Evolutionary conservation across 2,797 vertebrate genomes (phyloP), one percentile per base, ranked within the genome.

Genomic region (Cetoscarus ocellatus): DNA sequence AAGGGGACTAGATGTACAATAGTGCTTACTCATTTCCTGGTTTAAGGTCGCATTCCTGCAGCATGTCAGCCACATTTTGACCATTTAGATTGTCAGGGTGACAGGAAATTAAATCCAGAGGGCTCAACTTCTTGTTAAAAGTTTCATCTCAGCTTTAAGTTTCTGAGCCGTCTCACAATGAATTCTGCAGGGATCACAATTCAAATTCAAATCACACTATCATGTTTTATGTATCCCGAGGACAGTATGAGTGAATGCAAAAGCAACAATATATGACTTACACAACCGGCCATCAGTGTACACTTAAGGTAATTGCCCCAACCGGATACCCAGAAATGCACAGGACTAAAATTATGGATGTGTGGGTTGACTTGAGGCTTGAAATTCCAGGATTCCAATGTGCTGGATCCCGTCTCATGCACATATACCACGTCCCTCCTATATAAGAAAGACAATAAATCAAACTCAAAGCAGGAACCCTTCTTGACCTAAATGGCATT

Each of bases 401-500:
- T 58, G 67, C 80, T 85, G 84, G 81, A 90, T 86, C 79, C 67
- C 48, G 45, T 90, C 86, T 86, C 81, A 54, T 61, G 42, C 85
- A 88, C 86, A 79, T 70, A 79, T 56, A 69, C 47, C 35, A 71
- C 5, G 65, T 84, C 72, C 56, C 70, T 85, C 65, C 66, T 69
- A 67, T 79, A 86, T 83, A 67, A 88, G 61, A 65, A 70, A 80
- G 76, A 85, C 75, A 83, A 90, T 90, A 88, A 92, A 90, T 92
- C 85, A 89, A 81, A 86, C 0, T 17, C 75, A 83, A 83, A 88
- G 75, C 72, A 64, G 76, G 85, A 88, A 85, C 80, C 70, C 65
- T 83, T 75, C 66, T 86, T 86, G 80, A 92, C 90, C 88, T 84
- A 83, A 90, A 89, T 75, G 86, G 81, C 86, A 87, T 92, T 92